phyloP scores from a whole-genome alignment of 2,113 vertebrate species.

The Charadrius vociferus region DNA sequence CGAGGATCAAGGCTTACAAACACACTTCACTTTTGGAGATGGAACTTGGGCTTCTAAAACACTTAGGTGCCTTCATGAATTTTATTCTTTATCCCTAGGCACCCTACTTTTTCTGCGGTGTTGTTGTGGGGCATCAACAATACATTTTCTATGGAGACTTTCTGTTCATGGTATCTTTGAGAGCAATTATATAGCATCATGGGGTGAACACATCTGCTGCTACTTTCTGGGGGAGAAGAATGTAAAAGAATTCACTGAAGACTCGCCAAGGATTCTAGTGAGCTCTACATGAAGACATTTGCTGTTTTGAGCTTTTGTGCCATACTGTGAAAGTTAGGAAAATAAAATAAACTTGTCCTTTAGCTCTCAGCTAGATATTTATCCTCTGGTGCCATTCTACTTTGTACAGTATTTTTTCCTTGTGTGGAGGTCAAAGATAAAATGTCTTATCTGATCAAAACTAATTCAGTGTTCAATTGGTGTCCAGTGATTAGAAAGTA shows the following conservation, averaged over 20 bases:
- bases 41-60: neutral
- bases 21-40: neutral
- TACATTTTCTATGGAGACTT: neutral
- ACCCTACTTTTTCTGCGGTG: neutral
- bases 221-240: neutral
- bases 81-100: neutral
- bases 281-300: neutral
- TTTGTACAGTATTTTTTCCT: neutral
- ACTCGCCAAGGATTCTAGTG: neutral
- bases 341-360: neutral
- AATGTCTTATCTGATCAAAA: neutral
- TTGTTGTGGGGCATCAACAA: neutral
- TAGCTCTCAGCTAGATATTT: neutral
- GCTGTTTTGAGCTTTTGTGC: neutral
- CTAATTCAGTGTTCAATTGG: neutral
- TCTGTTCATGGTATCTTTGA: neutral
- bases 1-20: neutral
- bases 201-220: neutral
- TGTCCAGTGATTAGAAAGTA: neutral
- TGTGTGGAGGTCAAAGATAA: neutral
- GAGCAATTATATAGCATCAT: neutral
- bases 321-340: neutral
- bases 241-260: neutral
- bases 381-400: neutral
- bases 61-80: neutral